Base-by-base conservation (phyloP, 2,888 invertebrate species). In the Blomia tropicalis region DNA sequence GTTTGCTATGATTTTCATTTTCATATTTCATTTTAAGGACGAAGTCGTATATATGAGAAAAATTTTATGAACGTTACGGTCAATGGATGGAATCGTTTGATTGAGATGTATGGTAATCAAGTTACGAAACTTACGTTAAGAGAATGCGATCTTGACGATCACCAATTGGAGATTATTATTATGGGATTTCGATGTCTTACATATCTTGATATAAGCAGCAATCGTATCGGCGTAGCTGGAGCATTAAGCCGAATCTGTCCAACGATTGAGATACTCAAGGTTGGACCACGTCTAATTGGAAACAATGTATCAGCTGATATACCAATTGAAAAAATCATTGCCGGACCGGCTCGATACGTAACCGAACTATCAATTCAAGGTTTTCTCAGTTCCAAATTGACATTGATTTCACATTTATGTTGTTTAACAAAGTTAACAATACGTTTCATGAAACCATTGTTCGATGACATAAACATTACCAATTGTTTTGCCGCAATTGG, bases 131-230 rank as follows among this genome's bases (percentile, higher is more conserved):
- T 62, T 17, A 44, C 41, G 1, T 30, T 62, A 5, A 4, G 11
- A 14, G 62, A 62, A 29, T 62, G 62, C 27, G 43, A 62, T 36
- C 58, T 62, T 51, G 62, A 62, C 32, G 58, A 44, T 25, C 31
- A 25, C 27, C 58, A 58, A 27, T 30, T 62, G 43, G 58, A 29
- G 11, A 58, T 58, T 4, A 51, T 62, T 23, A 19, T 62, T 17
- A 29, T 36, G 11, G 62, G 62, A 4, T 62, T 62, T 29, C 27
- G 47, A 32, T 7, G 17, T 23, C 43, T 62, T 2, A 11, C 17
- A 4, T 58, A 4, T n/a, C 30, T 62, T 0, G 62, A 62, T 36
- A 58, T 62, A 31, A 62, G 25, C 17, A 53, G 58, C 19, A 62
- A 62, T 58, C 43, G 47, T 19, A 43, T 62, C 11, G 58, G 23